Conservation (phyloP, 2,113 vertebrate species). For the Oncorhynchus gorbuscha region DNA sequence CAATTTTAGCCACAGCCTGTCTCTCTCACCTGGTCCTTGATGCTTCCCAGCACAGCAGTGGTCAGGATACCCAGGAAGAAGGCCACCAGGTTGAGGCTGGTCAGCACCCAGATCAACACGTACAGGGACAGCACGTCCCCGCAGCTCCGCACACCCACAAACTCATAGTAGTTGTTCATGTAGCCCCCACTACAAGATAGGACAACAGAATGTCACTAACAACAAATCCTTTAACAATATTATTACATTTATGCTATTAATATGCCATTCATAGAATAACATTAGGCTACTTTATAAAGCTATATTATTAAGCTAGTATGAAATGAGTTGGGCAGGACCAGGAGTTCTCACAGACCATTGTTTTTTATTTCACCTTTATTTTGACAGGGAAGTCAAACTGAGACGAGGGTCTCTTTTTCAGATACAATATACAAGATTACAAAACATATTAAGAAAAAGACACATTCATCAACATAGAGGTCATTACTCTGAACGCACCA, state of each 20-base stretch:
- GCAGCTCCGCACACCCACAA: slow-evolving; percentile 72
- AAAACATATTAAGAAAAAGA: no score
- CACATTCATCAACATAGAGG: no score
- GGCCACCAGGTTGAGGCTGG: slow-evolving; percentile 63
- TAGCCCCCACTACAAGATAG: slow-evolving; percentile 66
- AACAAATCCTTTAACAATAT: neutral
- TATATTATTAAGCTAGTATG: no score
- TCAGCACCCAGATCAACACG: slow-evolving; percentile 65
- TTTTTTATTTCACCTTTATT: no score
- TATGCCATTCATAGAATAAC: neutral
- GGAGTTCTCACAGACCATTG: no score
- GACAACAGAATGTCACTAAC: neutral
- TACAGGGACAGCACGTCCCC: slow-evolving; percentile 67
- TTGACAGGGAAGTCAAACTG: no score
- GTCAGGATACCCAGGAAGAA: slow-evolving; percentile 66
- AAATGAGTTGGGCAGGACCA: no score
- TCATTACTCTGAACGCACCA: no score
- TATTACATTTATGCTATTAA: neutral
- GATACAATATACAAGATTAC: no score
- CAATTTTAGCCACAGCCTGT: neutral
- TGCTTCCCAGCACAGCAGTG: slow-evolving; percentile 68
- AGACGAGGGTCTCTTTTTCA: no score
- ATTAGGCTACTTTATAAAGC: no score
- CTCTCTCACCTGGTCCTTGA: slow-evolving; percentile 65
- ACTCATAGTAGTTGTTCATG: slow-evolving; percentile 73